These are phyloP conservation scores for Rhabdomys pumilio DNA, from an alignment of 2,797 vertebrate species.

Conservation along the genomic window DNA sequence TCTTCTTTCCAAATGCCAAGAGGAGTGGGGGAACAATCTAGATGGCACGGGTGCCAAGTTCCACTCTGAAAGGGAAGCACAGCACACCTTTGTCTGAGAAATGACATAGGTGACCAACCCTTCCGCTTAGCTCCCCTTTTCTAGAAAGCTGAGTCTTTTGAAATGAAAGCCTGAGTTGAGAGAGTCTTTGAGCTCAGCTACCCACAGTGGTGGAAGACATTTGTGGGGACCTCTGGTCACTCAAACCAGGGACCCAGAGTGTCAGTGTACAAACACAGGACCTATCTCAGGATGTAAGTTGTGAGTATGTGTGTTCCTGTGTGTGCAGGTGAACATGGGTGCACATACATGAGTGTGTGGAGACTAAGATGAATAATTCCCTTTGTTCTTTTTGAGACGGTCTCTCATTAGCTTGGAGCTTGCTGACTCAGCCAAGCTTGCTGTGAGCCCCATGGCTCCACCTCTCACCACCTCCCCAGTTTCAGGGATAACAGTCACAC, in stretches of 20 bases:
- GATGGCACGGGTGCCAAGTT: conserved; percentile 16
- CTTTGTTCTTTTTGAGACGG: neutral
- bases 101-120: neutral
- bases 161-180: conserved; percentile 40
- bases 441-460: neutral
- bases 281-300: neutral
- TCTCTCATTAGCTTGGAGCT: neutral
- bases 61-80: neutral
- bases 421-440: neutral
- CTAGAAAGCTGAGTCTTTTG: conserved; percentile 23
- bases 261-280: neutral
- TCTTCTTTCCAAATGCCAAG: conserved; percentile 63
- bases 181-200: neutral
- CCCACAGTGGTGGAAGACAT: neutral
- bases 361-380: neutral
- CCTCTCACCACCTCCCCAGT: neutral
- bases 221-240: neutral
- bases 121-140: neutral
- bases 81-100: conserved; percentile 59
- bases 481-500: neutral
- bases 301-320: neutral
- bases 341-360: neutral
- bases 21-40: conserved; percentile 34
- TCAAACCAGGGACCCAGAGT: neutral
- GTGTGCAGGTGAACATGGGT: neutral